phyloP scores from a whole-genome alignment of 1,140 invertebrate genomes.

The Drosophila pseudoananassae region DNA sequence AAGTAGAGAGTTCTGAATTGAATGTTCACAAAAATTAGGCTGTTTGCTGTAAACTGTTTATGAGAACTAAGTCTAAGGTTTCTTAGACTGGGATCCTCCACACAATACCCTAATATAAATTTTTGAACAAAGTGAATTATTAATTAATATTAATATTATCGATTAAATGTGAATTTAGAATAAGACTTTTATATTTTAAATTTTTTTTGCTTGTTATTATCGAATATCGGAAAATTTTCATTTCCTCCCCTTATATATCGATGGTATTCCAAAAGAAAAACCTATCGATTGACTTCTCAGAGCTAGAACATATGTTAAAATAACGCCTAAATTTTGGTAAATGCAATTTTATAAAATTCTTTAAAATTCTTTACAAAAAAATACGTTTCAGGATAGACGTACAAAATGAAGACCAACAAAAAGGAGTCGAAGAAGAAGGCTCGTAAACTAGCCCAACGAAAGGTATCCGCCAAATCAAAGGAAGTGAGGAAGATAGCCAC shows the following conservation, averaged over 20 bases:
- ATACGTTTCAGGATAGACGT: background rate
- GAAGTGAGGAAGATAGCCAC: background rate
- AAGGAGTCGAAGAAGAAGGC: background rate
- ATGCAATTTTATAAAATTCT: background rate
- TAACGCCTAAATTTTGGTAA: background rate
- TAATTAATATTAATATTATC: too few relatives aligned
- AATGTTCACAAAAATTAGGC: too few relatives aligned
- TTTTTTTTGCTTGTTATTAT: too few relatives aligned
- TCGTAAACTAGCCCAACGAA: background rate
- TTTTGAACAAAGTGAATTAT: too few relatives aligned
- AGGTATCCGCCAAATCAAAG: background rate
- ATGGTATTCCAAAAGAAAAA: background rate
- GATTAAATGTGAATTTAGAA: too few relatives aligned
- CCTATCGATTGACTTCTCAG: background rate
- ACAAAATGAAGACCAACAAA: background rate
- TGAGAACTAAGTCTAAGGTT: too few relatives aligned
- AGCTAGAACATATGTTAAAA: background rate
- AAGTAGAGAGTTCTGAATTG: too few relatives aligned
- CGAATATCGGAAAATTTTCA: background rate
- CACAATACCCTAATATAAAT: too few relatives aligned
- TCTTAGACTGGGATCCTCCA: too few relatives aligned
- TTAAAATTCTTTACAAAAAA: background rate
- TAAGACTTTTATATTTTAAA: too few relatives aligned
- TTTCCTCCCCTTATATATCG: background rate
- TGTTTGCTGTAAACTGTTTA: too few relatives aligned